These are phyloP conservation scores for Danio aesculapii DNA, from an alignment of 2,797 vertebrate species.

Conservation along the genomic window DNA sequence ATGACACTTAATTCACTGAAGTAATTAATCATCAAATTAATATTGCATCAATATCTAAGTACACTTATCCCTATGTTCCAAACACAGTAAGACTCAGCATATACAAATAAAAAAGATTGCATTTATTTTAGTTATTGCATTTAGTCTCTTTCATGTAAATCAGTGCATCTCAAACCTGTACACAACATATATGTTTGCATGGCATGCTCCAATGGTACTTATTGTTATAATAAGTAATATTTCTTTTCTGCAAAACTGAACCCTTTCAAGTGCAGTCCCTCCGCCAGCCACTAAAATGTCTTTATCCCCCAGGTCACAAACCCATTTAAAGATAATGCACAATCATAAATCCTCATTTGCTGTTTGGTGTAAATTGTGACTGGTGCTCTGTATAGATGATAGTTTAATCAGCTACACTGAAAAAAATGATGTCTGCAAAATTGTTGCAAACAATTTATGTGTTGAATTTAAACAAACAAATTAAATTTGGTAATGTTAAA, in stretches of 20 bases:
- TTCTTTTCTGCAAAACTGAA: neutral
- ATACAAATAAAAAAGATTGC: neutral
- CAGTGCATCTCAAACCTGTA: neutral
- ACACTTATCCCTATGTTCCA: too few relatives aligned
- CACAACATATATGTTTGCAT: too few relatives aligned
- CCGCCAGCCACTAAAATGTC: neutral
- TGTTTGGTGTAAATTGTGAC: neutral
- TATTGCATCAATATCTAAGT: neutral
- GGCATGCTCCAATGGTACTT: too few relatives aligned
- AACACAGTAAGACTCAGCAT: neutral
- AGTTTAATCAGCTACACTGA: neutral
- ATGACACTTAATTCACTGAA: too few relatives aligned
- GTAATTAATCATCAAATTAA: too few relatives aligned
- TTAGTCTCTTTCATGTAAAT: neutral
- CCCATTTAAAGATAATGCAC: neutral
- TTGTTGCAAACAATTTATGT: too few relatives aligned
- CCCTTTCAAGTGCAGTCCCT: neutral
- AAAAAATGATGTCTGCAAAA: too few relatives aligned
- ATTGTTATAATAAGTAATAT: neutral
- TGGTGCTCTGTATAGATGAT: neutral
- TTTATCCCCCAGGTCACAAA: neutral
- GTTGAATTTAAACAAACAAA: too few relatives aligned
- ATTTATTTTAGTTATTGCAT: neutral
- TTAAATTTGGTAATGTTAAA: too few relatives aligned
- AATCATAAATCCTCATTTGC: neutral